Evolutionary conservation across 2,113 vertebrate genomes (phyloP).

Genomic region (Noturus placidus): DNA sequence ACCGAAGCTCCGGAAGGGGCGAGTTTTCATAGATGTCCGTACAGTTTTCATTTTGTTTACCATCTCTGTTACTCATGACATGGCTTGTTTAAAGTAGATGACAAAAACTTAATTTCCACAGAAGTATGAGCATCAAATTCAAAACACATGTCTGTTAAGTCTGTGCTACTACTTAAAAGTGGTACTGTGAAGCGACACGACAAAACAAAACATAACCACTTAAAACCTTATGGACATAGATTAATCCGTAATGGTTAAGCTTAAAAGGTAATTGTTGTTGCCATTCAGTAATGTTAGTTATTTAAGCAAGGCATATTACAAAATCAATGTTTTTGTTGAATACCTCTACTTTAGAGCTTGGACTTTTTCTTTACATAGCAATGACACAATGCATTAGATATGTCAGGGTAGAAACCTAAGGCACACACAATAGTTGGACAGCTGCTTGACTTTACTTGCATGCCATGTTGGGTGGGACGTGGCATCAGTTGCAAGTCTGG

Average conservation of each 20-base stretch:
- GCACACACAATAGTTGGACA: slow-evolving; percentile 37
- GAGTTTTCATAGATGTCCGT: not conserved
- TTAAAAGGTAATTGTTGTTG: not conserved
- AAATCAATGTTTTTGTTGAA: not conserved
- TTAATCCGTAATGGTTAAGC: not conserved
- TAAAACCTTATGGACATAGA: not conserved
- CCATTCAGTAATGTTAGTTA: not conserved
- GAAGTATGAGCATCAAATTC: not conserved
- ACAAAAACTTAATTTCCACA: not conserved
- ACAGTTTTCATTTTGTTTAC: not conserved
- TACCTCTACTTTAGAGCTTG: not conserved
- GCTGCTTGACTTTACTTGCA: slow-evolving; percentile 38
- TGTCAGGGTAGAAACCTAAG: slow-evolving; percentile 14
- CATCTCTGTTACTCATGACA: not conserved
- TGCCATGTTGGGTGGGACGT: slow-evolving; percentile 22
- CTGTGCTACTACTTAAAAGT: not conserved
- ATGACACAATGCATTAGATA: not conserved
- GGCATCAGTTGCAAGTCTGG: slow-evolving; percentile 43
- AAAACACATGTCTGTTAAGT: not conserved
- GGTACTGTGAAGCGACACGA: not conserved
- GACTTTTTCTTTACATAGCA: not conserved
- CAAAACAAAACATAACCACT: not conserved
- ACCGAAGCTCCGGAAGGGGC: not conserved
- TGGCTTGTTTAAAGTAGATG: not conserved
- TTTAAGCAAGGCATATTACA: not conserved